Conservation (phyloP, 2,797 vertebrate genomes). For the Anomalospiza imberbis region DNA sequence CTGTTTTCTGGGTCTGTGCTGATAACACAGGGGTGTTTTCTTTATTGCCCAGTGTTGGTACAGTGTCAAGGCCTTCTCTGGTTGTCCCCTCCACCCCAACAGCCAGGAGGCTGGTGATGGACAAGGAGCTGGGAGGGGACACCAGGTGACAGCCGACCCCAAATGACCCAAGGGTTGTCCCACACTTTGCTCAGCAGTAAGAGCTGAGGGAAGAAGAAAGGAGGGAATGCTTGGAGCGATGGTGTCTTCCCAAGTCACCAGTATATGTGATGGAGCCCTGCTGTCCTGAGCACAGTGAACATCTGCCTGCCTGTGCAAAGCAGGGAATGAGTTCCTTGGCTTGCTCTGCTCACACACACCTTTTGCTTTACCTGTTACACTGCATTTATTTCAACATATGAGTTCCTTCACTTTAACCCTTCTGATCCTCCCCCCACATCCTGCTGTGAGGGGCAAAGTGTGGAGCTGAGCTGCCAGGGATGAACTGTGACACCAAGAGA, state of each 20-base stretch:
- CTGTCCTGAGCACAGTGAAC: neutral
- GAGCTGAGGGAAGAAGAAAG: neutral
- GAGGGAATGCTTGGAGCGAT: accelerated
- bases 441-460: neutral
- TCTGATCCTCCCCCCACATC: accelerated
- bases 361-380: neutral
- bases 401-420: neutral
- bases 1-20: neutral
- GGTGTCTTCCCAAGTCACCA: accelerated
- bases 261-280: accelerated
- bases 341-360: neutral
- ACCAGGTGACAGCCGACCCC: neutral
- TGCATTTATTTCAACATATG: neutral
- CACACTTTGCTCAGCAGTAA: neutral
- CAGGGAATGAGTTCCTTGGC: neutral
- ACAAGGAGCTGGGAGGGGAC: neutral
- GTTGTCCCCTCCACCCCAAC: neutral
- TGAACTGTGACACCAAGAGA: neutral
- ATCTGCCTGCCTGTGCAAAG: accelerated
- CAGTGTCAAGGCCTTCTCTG: neutral
- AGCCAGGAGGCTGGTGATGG: accelerated
- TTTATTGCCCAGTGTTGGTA: neutral
- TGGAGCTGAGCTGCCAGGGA: neutral
- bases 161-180: accelerated
- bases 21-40: neutral